Conservation (phyloP, 2,888 invertebrate species). For the Nineta flava region DNA sequence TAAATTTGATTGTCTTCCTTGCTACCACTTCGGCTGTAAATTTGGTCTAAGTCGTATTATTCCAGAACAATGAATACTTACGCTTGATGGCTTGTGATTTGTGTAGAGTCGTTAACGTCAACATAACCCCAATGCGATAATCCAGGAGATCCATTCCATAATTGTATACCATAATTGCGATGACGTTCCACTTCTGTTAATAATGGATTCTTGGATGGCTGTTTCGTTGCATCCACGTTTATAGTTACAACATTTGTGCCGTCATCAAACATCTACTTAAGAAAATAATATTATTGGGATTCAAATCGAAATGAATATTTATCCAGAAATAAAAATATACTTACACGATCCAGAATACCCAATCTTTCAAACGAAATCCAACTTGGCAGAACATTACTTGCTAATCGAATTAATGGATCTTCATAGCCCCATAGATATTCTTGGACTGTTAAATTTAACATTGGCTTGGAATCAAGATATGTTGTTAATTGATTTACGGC, state of each 20-base stretch:
- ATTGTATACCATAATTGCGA: constrained; percentile 36
- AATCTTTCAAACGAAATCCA: constrained; percentile 69
- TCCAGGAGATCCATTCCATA: constrained; percentile 48
- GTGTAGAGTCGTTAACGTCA: constrained; percentile 12
- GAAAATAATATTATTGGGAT: constrained; percentile 7
- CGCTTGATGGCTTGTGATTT: constrained; percentile 14
- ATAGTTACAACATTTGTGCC: constrained; percentile 40
- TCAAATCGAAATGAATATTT: neutral
- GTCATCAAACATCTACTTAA: constrained; percentile 43
- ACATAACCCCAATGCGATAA: constrained; percentile 52
- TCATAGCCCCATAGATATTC: constrained; percentile 73
- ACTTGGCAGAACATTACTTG: constrained; percentile 51
- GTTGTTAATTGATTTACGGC: constrained; percentile 41
- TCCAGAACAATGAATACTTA: constrained; percentile 5
- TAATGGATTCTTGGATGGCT: constrained; percentile 14
- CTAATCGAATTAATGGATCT: constrained; percentile 52
- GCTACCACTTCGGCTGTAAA: too few species aligned
- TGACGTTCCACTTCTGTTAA: constrained; percentile 18
- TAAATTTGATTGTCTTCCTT: too few species aligned
- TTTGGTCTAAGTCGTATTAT: too few species aligned
- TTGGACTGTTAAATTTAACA: constrained; percentile 45
- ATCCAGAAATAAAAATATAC: constrained; percentile 15
- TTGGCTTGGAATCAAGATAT: constrained; percentile 39
- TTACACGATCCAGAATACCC: constrained; percentile 67
- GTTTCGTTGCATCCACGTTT: constrained; percentile 23